Percentiles rank a stretch among this genome's conserved stretches.
These are phyloP conservation scores for Leucophenga varia DNA, from an alignment of 1,140 invertebrate genomes.

Conservation along the genomic window DNA sequence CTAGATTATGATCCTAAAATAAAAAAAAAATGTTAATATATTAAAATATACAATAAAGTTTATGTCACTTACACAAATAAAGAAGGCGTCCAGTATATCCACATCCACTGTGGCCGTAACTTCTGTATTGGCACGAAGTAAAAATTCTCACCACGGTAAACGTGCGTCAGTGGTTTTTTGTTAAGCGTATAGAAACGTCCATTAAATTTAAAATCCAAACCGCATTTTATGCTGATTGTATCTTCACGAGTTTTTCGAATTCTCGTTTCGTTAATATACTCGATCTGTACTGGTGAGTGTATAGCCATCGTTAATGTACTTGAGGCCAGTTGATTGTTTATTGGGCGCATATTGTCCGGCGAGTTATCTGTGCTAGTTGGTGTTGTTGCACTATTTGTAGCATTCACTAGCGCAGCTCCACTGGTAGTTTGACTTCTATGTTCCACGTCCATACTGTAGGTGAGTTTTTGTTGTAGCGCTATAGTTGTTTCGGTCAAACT, in stretches of 20 bases:
- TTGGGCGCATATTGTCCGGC: constrained; percentile 28
- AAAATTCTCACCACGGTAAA: constrained; percentile 49
- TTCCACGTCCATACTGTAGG: constrained; percentile 44
- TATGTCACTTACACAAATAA: constrained; percentile 57
- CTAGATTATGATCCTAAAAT: constrained; percentile 50
- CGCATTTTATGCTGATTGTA: constrained; percentile 33
- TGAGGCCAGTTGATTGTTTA: constrained; percentile 13
- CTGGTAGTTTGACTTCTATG: constrained; percentile 11
- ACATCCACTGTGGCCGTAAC: constrained; percentile 38
- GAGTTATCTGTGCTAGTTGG: constrained; percentile 41
- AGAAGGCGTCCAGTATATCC: constrained; percentile 53
- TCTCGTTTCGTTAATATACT: constrained; percentile 48
- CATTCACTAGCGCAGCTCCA: background rate
- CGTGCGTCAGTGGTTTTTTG: constrained; percentile 30
- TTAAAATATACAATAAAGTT: too few species aligned
- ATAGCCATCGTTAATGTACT: constrained; percentile 20
- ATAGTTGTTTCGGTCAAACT: constrained; percentile 45
- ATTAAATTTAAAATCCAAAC: constrained; percentile 32
- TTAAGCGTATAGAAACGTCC: constrained; percentile 17
- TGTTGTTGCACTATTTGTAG: constrained; percentile 17
- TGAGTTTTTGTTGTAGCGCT: constrained; percentile 44
- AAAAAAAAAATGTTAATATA: too few species aligned
- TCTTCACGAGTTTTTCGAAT: constrained; percentile 48
- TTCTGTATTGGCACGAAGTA: constrained; percentile 45
- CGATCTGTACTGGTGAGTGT: constrained; percentile 41